A percentile compares a stretch with the other conserved stretches of the same genome.
Evolutionary conservation across 2,113 vertebrate genomes (phyloP).

Genomic region (Coptodon rendalli): DNA sequence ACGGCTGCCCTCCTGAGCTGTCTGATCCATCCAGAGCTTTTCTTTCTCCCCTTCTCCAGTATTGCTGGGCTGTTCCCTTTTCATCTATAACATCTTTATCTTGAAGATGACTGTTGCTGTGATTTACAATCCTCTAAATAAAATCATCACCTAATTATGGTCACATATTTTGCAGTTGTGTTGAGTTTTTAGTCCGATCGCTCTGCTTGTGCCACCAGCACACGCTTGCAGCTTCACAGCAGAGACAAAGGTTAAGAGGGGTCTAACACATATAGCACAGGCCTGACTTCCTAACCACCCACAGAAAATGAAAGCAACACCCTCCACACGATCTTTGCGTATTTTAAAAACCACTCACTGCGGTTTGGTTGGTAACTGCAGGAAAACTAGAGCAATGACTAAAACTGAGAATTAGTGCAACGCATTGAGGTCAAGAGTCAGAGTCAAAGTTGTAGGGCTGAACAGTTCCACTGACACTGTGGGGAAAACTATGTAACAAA

Average conservation of each 20-base stretch:
- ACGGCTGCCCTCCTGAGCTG: background rate
- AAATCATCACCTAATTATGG: background rate
- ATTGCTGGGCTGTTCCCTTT: background rate
- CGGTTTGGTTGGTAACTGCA: background rate
- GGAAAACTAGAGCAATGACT: background rate
- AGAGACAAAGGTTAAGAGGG: background rate
- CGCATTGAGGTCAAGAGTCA: background rate
- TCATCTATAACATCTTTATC: background rate
- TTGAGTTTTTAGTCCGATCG: background rate
- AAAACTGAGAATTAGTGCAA: background rate
- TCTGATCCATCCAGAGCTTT: background rate
- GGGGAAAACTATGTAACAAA: background rate
- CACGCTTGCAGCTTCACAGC: background rate
- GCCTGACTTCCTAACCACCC: background rate
- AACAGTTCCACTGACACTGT: background rate
- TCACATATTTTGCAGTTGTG: background rate
- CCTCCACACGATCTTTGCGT: rapidly evolving
- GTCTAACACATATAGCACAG: background rate
- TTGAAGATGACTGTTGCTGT: background rate
- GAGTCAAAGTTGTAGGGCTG: background rate
- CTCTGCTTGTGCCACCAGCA: background rate
- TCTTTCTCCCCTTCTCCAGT: rapidly evolving
- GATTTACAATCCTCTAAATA: background rate
- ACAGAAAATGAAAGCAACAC: background rate
- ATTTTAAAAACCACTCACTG: background rate